These are phyloP conservation scores for Sminthurinus aureus DNA, from an alignment of 2,888 invertebrate genomes.

Conservation along the genomic window DNA sequence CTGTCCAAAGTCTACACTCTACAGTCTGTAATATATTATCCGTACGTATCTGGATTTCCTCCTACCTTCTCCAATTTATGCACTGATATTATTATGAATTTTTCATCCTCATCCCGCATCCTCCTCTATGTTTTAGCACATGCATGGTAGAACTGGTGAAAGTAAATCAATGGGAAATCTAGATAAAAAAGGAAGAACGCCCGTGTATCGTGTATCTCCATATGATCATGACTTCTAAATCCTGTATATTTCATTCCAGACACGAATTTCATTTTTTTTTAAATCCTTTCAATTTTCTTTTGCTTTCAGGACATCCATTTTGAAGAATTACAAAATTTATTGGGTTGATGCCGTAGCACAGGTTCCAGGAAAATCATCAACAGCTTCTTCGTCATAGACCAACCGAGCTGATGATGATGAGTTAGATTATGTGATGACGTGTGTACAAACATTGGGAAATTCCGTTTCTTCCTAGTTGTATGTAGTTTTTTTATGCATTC, in stretches of 20 bases:
- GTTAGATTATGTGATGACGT: not conserved
- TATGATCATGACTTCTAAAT: not conserved
- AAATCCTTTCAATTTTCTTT: not conserved
- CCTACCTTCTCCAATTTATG: no score
- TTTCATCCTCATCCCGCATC: no score
- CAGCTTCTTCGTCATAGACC: not conserved
- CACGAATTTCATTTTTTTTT: not conserved
- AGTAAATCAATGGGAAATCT: not conserved
- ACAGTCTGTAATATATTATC: not conserved
- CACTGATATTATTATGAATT: no score
- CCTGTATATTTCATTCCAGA: not conserved
- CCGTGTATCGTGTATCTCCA: not conserved
- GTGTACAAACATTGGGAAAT: not conserved
- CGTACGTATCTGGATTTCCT: not conserved
- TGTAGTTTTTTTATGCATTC: no score
- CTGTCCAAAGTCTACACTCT: no score
- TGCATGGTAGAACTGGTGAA: not conserved
- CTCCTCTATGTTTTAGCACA: not conserved
- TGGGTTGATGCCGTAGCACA: constrained; percentile 58
- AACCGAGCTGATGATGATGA: not conserved
- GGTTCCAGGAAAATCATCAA: constrained; percentile 30
- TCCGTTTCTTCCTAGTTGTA: no score
- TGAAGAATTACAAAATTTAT: constrained; percentile 57
- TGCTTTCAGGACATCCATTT: constrained; percentile 51
- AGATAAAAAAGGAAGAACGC: not conserved